phyloP scores from a whole-genome alignment of 2,113 vertebrate species.

The Piliocolobus tephrosceles region DNA sequence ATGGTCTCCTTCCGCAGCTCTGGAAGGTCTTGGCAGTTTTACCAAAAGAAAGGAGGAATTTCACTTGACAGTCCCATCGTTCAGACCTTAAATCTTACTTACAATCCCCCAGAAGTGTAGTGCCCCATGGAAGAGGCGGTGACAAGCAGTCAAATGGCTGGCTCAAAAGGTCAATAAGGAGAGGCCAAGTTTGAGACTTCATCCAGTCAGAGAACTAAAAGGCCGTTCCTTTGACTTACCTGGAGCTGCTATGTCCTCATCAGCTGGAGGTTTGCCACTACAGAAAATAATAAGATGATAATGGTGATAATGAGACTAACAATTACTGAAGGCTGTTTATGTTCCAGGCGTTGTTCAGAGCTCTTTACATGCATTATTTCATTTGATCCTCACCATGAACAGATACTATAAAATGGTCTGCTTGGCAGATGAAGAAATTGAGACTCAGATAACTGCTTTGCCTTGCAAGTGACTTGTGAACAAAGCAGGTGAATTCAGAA shows the following conservation, averaged over 20 bases:
- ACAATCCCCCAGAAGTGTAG: neutral
- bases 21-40: conserved; percentile 49
- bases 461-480: neutral
- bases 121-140: neutral
- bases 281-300: neutral
- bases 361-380: neutral
- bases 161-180: neutral
- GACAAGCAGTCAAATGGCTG: conserved; percentile 47
- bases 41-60: conserved; percentile 60
- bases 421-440: neutral
- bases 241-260: neutral
- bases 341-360: neutral
- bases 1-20: conserved; percentile 21
- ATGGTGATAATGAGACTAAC: neutral
- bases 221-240: neutral
- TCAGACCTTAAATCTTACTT: conserved; percentile 55
- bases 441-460: neutral
- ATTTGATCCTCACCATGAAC: neutral
- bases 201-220: neutral
- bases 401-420: neutral
- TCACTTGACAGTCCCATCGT: conserved; percentile 6
- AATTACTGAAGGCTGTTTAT: neutral
- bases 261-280: neutral
- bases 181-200: neutral
- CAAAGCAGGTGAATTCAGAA: neutral